Conservation (phyloP, 1,140 invertebrate genomes). For the Diuraphis noxia region DNA sequence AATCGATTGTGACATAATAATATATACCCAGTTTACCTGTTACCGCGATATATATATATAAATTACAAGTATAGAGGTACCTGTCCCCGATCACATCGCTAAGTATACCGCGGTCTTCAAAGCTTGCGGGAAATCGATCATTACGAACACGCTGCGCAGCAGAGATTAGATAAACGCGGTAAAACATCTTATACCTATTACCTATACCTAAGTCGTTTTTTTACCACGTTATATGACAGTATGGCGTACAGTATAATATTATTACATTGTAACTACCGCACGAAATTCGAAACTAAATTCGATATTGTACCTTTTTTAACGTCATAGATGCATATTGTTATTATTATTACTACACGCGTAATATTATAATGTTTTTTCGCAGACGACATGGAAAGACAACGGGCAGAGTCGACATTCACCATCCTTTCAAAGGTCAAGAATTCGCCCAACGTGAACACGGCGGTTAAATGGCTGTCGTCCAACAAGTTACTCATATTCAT, state of each 20-base stretch:
- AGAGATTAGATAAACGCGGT: neutral
- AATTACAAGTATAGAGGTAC: too few relatives aligned
- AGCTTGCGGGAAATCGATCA: neutral
- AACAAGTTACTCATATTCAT: conserved; percentile 32
- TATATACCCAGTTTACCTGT: too few relatives aligned
- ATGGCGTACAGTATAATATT: too few relatives aligned
- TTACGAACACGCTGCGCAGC: neutral
- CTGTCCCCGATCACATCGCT: neutral
- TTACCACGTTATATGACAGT: too few relatives aligned
- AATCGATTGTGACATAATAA: neutral
- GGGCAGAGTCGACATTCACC: conserved; percentile 35
- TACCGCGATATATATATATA: too few relatives aligned
- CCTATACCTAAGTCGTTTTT: too few relatives aligned
- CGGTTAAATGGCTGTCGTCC: neutral
- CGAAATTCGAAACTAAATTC: neutral
- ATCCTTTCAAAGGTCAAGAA: conserved; percentile 39
- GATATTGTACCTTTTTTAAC: neutral
- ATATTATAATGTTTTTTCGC: neutral
- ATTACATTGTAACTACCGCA: too few relatives aligned
- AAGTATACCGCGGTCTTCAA: neutral
- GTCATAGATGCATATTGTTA: neutral
- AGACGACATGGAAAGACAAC: conserved; percentile 30
- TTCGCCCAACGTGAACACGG: neutral
- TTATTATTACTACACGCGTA: neutral
- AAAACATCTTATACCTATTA: neutral